Evolutionary conservation across 2,797 vertebrate genomes (phyloP).

Genomic region (Epinephelus malabaricus): DNA sequence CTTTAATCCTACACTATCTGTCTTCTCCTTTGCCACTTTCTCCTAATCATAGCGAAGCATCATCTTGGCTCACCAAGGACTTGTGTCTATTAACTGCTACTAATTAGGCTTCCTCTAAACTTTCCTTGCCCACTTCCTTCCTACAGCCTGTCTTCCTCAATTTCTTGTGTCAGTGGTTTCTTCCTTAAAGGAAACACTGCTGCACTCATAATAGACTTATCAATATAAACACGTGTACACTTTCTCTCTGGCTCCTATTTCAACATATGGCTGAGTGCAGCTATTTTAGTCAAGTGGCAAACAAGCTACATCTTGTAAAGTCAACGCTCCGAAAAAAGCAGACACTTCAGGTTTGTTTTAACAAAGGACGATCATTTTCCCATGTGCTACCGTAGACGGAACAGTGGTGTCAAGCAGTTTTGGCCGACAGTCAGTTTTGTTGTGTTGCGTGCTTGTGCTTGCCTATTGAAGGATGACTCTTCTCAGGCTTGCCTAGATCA

Average conservation of each 20-base stretch:
- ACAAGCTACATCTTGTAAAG: not conserved
- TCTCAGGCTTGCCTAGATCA: conserved; percentile 75
- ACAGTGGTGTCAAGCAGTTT: conserved; percentile 33
- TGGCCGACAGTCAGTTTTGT: conserved; percentile 46
- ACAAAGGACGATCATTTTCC: conserved; percentile 26
- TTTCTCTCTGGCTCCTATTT: not conserved
- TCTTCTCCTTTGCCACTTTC: not conserved
- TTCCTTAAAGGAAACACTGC: not conserved
- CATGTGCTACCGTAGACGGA: not conserved
- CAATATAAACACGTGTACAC: not conserved
- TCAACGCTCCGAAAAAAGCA: not conserved
- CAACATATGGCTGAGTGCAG: not conserved
- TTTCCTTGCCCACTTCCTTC: not conserved
- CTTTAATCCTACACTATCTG: conserved; percentile 11
- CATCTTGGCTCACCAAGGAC: not conserved
- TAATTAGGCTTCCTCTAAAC: not conserved
- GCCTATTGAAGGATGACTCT: conserved; percentile 82
- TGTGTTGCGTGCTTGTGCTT: conserved; percentile 58
- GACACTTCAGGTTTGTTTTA: conserved; percentile 9
- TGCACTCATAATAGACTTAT: not conserved
- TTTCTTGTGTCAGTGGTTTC: conserved; percentile 9
- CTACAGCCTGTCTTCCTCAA: not conserved
- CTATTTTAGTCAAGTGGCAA: not conserved
- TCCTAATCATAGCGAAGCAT: conserved; percentile 7
- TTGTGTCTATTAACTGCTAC: not conserved